Percentiles rank a stretch among this genome's conserved stretches.
These are phyloP conservation scores for Patella depressa DNA, from an alignment of 2,888 invertebrate species.

Conservation along the genomic window DNA sequence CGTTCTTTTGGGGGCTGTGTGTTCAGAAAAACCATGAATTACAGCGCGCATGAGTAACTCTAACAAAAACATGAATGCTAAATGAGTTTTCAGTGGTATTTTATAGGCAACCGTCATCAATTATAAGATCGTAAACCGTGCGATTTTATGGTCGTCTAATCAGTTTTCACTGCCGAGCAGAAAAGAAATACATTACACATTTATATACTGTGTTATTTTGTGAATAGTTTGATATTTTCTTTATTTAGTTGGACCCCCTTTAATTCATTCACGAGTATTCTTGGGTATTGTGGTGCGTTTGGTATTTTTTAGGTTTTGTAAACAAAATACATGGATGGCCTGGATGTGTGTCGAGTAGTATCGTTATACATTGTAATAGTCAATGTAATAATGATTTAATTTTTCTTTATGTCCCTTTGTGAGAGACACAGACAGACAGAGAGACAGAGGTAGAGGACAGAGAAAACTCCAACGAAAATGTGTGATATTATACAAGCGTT, in stretches of 20 bases:
- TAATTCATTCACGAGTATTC: background rate
- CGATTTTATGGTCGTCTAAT: conserved; percentile 2
- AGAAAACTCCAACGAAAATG: background rate
- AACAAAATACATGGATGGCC: too few relatives aligned
- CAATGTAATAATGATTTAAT: too few relatives aligned
- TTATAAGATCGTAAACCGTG: background rate
- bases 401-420: too few relatives aligned
- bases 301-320: too few relatives aligned
- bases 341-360: too few relatives aligned
- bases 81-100: conserved; percentile 7
- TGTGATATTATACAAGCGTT: too few relatives aligned
- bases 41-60: background rate
- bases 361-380: too few relatives aligned
- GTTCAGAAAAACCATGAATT: conserved; percentile 4
- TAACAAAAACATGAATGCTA: background rate
- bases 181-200: conserved; percentile 7
- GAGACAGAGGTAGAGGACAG: background rate
- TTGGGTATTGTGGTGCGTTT: too few relatives aligned
- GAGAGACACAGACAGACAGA: background rate
- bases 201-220: too few relatives aligned
- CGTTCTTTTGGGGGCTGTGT: background rate
- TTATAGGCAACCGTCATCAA: conserved; percentile 1
- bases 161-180: background rate
- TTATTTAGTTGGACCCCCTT: background rate
- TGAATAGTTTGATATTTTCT: conserved; percentile 3